Base-by-base conservation (phyloP, 2,797 vertebrate genomes). In the Centropyge bicolor region DNA sequence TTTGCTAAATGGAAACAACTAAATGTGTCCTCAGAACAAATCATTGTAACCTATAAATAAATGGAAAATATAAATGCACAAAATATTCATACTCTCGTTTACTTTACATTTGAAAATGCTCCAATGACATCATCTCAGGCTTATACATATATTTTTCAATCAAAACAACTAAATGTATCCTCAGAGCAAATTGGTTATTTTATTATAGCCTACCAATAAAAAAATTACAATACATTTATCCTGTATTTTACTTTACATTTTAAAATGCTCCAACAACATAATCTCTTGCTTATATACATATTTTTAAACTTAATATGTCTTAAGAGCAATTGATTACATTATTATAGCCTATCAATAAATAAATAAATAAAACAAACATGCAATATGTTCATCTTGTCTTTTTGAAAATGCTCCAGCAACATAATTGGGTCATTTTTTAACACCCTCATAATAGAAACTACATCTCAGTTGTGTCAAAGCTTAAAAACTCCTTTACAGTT, bases 21-120 rank as follows among this genome's bases (percentile, higher is more conserved):
- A 17, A 17, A 46, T 36, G 11, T 43, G 2, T 11, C 2, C 20
- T 48, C 1, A 19, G 5, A 64, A 22, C 20, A 22, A 40, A 48
- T 40, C 0, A 0, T 11, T 43, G 3, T 11, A 35, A 0, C 2
- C 11, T 22, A 48, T 38, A 6, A 43, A 20, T 19, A 40, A 51
- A 71, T 31, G 27, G 4, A 1, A 1, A 52, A 31, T 2, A 31
- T 31, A 31, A 31, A 31, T 31, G 27, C 27, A 31, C 27, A 31
- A 31, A 2, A 31, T 31, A 31, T 31, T 31, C 27, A 31, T 4
- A 2, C 27, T 31, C 2, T 31, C 2, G 2, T 31, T 31, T 31
- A 31, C 27, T 31, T 31, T 31, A 31, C 27, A 31, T 31, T 31
- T 31, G 27, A 31, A 31, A 31, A 31, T 31, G 27, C 27, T 31